A percentile compares a stretch with the other conserved stretches of the same genome.
These are phyloP conservation scores for Lepidonotus clava DNA, from an alignment of 2,888 invertebrate genomes.

Conservation along the genomic window DNA sequence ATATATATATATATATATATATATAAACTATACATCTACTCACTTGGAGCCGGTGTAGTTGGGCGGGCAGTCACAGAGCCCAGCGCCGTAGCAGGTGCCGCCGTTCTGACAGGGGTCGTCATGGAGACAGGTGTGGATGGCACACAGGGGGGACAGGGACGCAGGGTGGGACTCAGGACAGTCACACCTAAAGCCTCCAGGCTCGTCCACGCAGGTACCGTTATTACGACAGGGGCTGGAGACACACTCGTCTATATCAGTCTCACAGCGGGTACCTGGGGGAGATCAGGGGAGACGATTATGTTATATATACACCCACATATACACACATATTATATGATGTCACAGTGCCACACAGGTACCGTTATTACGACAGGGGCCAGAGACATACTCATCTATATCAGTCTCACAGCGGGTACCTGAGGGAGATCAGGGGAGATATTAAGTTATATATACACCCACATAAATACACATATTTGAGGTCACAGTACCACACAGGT, in stretches of 20 bases:
- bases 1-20: too few species aligned
- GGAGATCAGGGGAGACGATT: background rate
- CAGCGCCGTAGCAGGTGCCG: constrained; percentile 56
- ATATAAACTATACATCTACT: too few species aligned
- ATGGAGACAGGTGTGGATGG: constrained; percentile 40
- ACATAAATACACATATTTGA: too few species aligned
- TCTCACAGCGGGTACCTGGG: background rate
- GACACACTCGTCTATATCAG: background rate
- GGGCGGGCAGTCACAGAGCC: constrained; percentile 50
- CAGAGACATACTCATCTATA: background rate
- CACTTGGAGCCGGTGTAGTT: constrained; percentile 36
- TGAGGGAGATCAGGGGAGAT: too few species aligned
- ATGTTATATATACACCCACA: too few species aligned
- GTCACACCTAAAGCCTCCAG: background rate
- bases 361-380: constrained; percentile 3
- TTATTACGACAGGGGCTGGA: background rate
- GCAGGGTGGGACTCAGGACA: background rate
- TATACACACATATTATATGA: too few species aligned
- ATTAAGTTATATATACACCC: too few species aligned
- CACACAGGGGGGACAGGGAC: constrained; percentile 30
- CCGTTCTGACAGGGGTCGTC: constrained; percentile 57
- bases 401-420: constrained; percentile 1
- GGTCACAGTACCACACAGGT: too few species aligned
- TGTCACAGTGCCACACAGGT: constrained; percentile 4
- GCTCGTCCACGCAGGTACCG: background rate